Base-by-base conservation (phyloP, 2,888 invertebrate species). In the Tridacna gigas region DNA sequence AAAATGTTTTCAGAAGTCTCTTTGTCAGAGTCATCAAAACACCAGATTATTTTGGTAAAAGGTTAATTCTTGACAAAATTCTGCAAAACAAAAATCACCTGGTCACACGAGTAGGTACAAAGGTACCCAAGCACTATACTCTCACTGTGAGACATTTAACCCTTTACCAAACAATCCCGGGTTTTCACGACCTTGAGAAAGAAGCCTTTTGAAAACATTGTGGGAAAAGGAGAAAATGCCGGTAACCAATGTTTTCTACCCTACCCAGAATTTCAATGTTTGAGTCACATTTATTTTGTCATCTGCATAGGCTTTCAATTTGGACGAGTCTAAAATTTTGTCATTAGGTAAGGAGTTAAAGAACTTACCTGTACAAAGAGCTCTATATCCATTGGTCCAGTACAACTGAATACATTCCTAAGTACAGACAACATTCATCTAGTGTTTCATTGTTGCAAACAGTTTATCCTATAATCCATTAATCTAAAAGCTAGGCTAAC, bases 321-420 rank as follows among this genome's bases (percentile, higher is more conserved):
- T 56, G 18, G 56, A 20, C 56, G 2, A 20, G 18, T 56, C 18
- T 11, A 56, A 20, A 56, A 56, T 5, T 56, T 3, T 56, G 18
- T 15, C 20, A 56, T 56, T 15, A 5, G 56, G 3, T 15, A 56
- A 56, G 9, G 56, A 20, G 56, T 56, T 56, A 56, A 56, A 20
- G 20, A 18, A 20, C 51, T 71, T 25, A 71, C 71, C 71, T 71
- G 48, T 12, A 71, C 20, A 26, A 25, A 71, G 25, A 71, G 25
- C 22, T 71, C 71, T 45, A 71, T 47, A 45, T 71, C 71, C 71
- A 71, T 69, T 47, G 45, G 18, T 47, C 45, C 28, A 47, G 69
- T 7, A 20, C 45, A 37, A 47, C 9, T 45, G n/a, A n/a, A 69
- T n/a, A 45, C 20, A n/a, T 37, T 28, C 37, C 69, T 45, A 11